Base-by-base conservation (phyloP, 2,888 invertebrate species). In the Baccha elongata region DNA sequence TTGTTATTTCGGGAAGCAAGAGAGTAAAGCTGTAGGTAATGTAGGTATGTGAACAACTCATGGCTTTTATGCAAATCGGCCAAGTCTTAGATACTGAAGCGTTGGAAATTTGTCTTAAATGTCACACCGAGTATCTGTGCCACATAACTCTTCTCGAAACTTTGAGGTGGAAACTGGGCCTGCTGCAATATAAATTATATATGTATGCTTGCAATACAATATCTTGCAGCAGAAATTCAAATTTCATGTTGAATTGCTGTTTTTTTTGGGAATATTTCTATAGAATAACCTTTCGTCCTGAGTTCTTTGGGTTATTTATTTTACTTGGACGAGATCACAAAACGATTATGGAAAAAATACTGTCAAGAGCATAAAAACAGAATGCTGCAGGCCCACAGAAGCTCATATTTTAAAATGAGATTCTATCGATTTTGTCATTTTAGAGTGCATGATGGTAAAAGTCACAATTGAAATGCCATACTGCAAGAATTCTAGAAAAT, bases 101-200 rank as follows among this genome's bases (percentile, higher is more conserved):
- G 83, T 68, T 78, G 83, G 68, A 78, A 83, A 83, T 83, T 83
- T 83, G 83, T 83, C 83, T 76, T 71, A 78, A 64, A 35, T 78
- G 83, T 73, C 83, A 83, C 62, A 50, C 29, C 67, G 62, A 62
- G 50, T 78, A 83, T 78, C 83, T 72, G 72, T 68, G 78, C 64
- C 78, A 64, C 72, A 83, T 83, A 78, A 83, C 42, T 83, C 83
- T 78, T 78, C 52, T 19, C 29, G 23, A 23, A 42, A 46, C 23
- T 60, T 15, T 67, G 44, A 73, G 32, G 32, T 79, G 67, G 68
- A 68, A 68, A 55, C 74, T 76, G 53, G 58, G 76, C 60, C 37
- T 69, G 69, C 69, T 64, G 69, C 68, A 50, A 11, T 15, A 21
- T 10, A 2, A 1, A 8, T 55, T 58, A 40, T n/a, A 29, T 19